Evolutionary conservation across 1,140 invertebrate genomes (phyloP).

Genomic region (Planococcus citri): DNA sequence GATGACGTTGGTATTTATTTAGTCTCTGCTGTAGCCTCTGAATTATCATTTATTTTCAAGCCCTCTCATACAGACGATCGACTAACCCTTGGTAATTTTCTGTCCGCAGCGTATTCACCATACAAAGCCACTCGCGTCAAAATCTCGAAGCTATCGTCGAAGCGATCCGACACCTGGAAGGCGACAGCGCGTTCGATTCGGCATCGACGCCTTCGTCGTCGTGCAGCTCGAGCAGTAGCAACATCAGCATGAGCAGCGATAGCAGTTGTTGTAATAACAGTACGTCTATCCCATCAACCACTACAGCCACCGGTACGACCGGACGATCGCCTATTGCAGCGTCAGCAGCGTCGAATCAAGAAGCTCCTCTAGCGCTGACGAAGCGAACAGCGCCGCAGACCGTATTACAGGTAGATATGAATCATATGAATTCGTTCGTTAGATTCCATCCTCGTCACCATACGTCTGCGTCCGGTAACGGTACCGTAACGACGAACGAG

Average conservation of each 20-base stretch:
- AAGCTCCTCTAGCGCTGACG: constrained; percentile 60
- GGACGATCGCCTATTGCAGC: background rate
- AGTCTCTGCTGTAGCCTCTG: too few relatives aligned
- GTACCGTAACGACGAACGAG: constrained; percentile 28
- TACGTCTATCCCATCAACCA: too few relatives aligned
- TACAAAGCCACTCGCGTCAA: constrained; percentile 70
- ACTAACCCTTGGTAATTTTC: too few relatives aligned
- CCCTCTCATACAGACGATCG: too few relatives aligned
- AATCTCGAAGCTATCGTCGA: constrained; percentile 96
- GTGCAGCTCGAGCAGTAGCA: too few relatives aligned
- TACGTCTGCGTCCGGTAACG: constrained; percentile 27
- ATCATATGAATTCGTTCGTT: constrained; percentile 49
- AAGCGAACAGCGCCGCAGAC: constrained; percentile 39
- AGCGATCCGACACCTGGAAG: constrained; percentile 90
- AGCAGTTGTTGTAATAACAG: too few relatives aligned
- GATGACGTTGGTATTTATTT: too few relatives aligned
- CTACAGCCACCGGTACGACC: background rate
- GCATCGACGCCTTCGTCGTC: constrained; percentile 32
- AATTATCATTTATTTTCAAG: too few relatives aligned
- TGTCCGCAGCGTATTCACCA: constrained; percentile 48
- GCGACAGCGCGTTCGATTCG: constrained; percentile 35
- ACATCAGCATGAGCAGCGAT: too few relatives aligned
- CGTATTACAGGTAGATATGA: constrained; percentile 44
- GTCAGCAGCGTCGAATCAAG: constrained; percentile 34
- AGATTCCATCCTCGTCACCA: constrained; percentile 39